phyloP scores from a whole-genome alignment of 2,888 invertebrate species.

The Dendrolimus houi region DNA sequence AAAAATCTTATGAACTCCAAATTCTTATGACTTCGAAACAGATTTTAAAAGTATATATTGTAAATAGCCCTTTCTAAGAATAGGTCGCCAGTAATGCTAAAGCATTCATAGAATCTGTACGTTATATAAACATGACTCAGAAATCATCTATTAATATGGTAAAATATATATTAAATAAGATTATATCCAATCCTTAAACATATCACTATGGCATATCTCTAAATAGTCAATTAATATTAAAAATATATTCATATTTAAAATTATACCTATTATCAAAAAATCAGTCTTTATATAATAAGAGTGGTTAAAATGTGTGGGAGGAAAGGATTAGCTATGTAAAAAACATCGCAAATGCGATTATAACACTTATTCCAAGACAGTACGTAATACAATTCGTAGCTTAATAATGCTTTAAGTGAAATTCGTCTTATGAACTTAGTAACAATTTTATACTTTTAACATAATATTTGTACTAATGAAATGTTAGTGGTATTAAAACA shows the following conservation, averaged over 20 bases:
- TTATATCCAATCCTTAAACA: neutral
- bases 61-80: constrained; percentile 59
- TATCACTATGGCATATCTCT: neutral
- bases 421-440: constrained; percentile 70
- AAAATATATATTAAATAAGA: too few species aligned
- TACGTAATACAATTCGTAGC: constrained; percentile 41
- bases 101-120: too few species aligned
- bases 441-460: constrained; percentile 59
- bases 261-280: too few species aligned
- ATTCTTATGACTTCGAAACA: constrained; percentile 71
- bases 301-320: too few species aligned
- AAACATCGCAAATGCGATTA: neutral
- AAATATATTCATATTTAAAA: neutral
- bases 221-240: constrained; percentile 3
- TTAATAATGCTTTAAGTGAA: constrained; percentile 70
- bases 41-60: constrained; percentile 59
- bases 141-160: too few species aligned
- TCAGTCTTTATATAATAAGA: too few species aligned
- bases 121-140: too few species aligned
- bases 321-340: too few species aligned
- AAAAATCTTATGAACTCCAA: constrained; percentile 70
- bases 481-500: constrained; percentile 47
- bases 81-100: constrained; percentile 34
- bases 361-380: constrained; percentile 11
- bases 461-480: constrained; percentile 50